phyloP scores from a whole-genome alignment of 2,888 invertebrate genomes.

The Pimpla rufipes region DNA sequence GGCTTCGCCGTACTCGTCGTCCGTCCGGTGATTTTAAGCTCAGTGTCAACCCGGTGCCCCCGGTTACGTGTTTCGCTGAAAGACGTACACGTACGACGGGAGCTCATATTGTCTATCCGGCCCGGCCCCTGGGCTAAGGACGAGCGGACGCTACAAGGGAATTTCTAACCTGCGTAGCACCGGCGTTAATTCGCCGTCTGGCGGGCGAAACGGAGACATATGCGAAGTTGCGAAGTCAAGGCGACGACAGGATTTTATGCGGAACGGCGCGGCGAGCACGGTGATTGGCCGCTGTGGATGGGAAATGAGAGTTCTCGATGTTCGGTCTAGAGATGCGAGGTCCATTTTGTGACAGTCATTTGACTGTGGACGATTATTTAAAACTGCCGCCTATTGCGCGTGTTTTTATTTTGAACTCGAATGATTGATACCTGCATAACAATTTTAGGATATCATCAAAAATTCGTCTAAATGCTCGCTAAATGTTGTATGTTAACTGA shows the following conservation, averaged over 20 bases:
- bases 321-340: too few relatives aligned
- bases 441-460: too few relatives aligned
- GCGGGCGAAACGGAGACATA: conserved; percentile 66
- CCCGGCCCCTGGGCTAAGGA: conserved; percentile 66
- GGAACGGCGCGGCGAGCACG: background rate
- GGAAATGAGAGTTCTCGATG: background rate
- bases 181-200: conserved; percentile 75
- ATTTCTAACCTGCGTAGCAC: conserved; percentile 70
- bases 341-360: too few relatives aligned
- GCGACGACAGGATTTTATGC: too few relatives aligned
- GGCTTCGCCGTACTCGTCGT: background rate
- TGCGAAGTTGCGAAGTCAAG: background rate
- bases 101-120: conserved; percentile 37
- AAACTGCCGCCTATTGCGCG: too few relatives aligned
- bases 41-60: conserved; percentile 33
- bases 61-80: conserved; percentile 42
- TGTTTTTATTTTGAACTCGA: too few relatives aligned
- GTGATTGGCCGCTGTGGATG: conserved; percentile 18
- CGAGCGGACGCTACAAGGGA: conserved; percentile 60
- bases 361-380: too few relatives aligned
- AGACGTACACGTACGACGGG: conserved; percentile 51
- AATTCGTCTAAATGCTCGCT: too few relatives aligned
- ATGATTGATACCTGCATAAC: too few relatives aligned
- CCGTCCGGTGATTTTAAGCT: conserved; percentile 53
- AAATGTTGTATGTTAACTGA: too few relatives aligned